These are phyloP conservation scores for Pseudochirops cupreus DNA, from an alignment of 2,797 vertebrate genomes.

Conservation along the genomic window DNA sequence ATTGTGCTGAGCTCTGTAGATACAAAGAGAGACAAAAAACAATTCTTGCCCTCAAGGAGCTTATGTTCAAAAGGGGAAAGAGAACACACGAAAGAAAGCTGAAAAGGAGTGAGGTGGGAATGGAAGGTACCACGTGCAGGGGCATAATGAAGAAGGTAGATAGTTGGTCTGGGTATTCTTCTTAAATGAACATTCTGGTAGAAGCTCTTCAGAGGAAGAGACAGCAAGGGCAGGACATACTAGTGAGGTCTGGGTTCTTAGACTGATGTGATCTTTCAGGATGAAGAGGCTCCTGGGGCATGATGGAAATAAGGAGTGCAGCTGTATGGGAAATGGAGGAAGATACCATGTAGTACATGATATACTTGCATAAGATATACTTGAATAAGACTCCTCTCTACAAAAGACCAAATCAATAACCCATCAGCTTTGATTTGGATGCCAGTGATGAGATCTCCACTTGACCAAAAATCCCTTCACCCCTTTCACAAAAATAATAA, in stretches of 20 bases:
- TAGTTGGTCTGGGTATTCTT: background rate
- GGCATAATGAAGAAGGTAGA: background rate
- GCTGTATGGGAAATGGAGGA: background rate
- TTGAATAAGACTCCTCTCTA: background rate
- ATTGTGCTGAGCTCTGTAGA: background rate
- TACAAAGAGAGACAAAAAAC: background rate
- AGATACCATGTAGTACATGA: background rate
- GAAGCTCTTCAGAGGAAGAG: background rate
- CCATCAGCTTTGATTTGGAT: background rate
- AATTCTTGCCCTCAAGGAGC: background rate
- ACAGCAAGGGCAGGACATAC: background rate
- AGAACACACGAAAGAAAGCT: background rate
- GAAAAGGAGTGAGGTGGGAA: background rate
- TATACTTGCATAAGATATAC: background rate
- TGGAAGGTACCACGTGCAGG: background rate
- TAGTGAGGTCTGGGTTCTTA: background rate
- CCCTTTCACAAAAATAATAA: background rate
- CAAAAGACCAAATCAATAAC: background rate
- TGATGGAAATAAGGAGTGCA: background rate
- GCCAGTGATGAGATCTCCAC: background rate
- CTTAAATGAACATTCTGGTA: background rate
- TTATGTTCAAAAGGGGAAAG: background rate
- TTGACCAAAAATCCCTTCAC: background rate
- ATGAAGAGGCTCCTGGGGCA: background rate
- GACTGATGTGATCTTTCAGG: background rate